Evolutionary conservation across 1,140 invertebrate genomes (phyloP).

Genomic region (Choristoneura fumiferana): DNA sequence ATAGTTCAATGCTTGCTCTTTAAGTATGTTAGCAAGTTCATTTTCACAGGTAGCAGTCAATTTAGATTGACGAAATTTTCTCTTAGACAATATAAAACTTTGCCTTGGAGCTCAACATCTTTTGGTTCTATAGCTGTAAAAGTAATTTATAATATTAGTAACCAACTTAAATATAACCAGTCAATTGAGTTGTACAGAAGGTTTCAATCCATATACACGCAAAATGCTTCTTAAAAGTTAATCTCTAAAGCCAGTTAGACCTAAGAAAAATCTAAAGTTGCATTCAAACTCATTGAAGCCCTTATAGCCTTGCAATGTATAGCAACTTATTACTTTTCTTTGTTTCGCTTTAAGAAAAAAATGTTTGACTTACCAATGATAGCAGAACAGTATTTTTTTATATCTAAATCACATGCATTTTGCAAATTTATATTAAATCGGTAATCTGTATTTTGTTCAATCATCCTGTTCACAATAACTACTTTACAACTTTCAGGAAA

Average conservation of each 20-base stretch:
- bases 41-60: conserved; percentile 87
- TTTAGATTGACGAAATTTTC: conserved; percentile 86
- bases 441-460: conserved; percentile 95
- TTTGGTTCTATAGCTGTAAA: conserved; percentile 70
- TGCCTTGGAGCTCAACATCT: conserved; percentile 81
- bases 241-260: too few species aligned
- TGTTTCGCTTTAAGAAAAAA: too few species aligned
- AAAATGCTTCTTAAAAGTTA: too few species aligned
- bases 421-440: conserved; percentile 94
- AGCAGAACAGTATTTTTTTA: conserved; percentile 85
- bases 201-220: too few species aligned
- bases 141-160: conserved; percentile 1
- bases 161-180: too few species aligned
- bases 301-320: too few species aligned
- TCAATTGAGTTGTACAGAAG: too few species aligned
- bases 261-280: too few species aligned
- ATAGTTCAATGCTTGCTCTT: conserved; percentile 93
- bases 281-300: too few species aligned
- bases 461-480: conserved; percentile 92
- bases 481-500: conserved; percentile 93
- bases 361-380: conserved; percentile 79
- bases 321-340: too few species aligned
- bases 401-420: conserved; percentile 86
- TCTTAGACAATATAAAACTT: conserved; percentile 86
- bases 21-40: conserved; percentile 89